Conservation (phyloP, 2,113 vertebrate species). For the Saccopteryx leptura region DNA sequence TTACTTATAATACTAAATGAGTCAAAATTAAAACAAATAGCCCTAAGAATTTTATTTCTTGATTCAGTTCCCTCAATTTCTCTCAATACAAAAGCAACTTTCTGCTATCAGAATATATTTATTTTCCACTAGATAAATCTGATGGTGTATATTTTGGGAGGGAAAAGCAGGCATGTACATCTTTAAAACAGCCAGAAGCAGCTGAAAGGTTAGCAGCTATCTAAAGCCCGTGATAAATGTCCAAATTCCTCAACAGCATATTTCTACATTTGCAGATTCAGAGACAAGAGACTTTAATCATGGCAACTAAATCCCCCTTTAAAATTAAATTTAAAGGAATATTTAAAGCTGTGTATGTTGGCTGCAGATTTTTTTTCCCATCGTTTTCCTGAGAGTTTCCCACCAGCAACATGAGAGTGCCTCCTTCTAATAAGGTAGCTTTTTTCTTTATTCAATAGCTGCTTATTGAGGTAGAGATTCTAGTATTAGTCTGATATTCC, state of each 20-base stretch:
- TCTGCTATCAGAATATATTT: not conserved
- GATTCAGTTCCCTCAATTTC: not conserved
- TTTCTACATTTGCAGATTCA: slow-evolving; percentile 74
- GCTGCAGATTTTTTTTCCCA: slow-evolving; percentile 61
- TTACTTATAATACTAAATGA: not conserved
- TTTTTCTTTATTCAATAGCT: slow-evolving; percentile 60
- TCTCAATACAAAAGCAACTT: not conserved
- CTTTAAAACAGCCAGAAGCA: slow-evolving; percentile 62
- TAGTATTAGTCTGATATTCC: slow-evolving; percentile 72
- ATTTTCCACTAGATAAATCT: not conserved
- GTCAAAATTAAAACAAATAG: not conserved
- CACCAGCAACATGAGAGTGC: slow-evolving; percentile 39
- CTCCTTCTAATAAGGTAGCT: slow-evolving; percentile 67
- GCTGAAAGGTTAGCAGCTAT: slow-evolving; percentile 62
- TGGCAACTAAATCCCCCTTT: slow-evolving; percentile 65
- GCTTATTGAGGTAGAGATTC: slow-evolving; percentile 64
- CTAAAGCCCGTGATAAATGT: slow-evolving; percentile 67
- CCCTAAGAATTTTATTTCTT: slow-evolving; percentile 1
- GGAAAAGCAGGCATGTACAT: not conserved
- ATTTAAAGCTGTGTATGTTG: slow-evolving; percentile 74
- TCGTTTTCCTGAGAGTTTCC: slow-evolving; percentile 78
- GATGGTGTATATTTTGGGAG: slow-evolving; percentile 5
- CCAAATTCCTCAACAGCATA: slow-evolving; percentile 62
- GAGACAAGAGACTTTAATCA: slow-evolving; percentile 75
- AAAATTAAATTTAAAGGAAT: slow-evolving; percentile 75